These are phyloP conservation scores for Pagetopsis macropterus DNA, from an alignment of 2,797 vertebrate species.

Conservation along the genomic window DNA sequence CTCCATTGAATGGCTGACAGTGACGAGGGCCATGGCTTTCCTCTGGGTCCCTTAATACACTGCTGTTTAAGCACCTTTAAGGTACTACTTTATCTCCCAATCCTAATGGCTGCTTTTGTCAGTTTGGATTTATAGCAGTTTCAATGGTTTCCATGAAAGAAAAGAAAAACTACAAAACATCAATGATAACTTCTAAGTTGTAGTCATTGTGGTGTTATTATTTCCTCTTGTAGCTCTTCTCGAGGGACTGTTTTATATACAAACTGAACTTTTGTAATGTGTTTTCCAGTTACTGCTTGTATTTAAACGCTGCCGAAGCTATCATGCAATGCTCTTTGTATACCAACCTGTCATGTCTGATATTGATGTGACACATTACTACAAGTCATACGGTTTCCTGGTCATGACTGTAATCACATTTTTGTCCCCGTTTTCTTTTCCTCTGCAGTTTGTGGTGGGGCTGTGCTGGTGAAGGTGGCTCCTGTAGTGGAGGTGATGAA, in stretches of 20 bases:
- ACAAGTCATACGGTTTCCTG: not conserved
- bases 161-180: not conserved
- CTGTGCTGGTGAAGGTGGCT: slow-evolving; percentile 68
- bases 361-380: not conserved
- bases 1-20: slow-evolving; percentile 51
- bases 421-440: slow-evolving; percentile 25
- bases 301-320: not conserved
- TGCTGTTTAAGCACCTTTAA: slow-evolving; percentile 30
- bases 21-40: slow-evolving; percentile 22
- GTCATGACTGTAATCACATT: not conserved
- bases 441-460: slow-evolving; percentile 74
- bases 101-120: not conserved
- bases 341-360: not conserved
- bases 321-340: not conserved
- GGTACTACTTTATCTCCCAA: not conserved
- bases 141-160: no score
- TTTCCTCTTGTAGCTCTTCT: not conserved
- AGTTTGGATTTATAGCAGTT: not conserved
- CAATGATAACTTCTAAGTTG: not conserved
- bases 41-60: slow-evolving; percentile 12
- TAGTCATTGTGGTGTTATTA: slow-evolving; percentile 23
- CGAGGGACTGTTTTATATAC: not conserved
- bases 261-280: not conserved
- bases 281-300: not conserved
- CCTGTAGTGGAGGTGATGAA: slow-evolving; percentile 79